Evolutionary conservation across 2,113 vertebrate species (phyloP).

Genomic region (Oxyura jamaicensis): DNA sequence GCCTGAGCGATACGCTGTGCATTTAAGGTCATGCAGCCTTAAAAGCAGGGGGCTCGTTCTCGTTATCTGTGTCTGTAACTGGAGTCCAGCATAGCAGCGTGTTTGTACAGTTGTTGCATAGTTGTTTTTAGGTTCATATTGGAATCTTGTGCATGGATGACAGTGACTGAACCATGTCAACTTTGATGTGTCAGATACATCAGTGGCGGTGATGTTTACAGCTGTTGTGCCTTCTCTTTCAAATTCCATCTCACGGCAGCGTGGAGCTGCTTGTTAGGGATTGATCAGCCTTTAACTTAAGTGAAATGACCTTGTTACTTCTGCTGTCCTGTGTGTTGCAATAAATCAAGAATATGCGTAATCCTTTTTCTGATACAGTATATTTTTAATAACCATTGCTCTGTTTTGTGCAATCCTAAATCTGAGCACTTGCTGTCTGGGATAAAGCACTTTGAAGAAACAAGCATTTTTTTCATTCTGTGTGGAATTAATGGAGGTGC

Average conservation of each 20-base stretch:
- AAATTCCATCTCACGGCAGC: constrained; percentile 53
- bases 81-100: not conserved
- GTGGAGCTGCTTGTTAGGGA: constrained; percentile 17
- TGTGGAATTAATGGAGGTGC: not conserved
- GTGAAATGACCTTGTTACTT: constrained; percentile 59
- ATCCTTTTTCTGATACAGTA: fast-evolving
- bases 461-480: not conserved
- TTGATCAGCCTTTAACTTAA: constrained; percentile 33
- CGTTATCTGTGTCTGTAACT: constrained; percentile 10
- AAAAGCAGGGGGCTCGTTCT: not conserved
- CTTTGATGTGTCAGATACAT: constrained; percentile 68
- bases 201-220: constrained; percentile 67
- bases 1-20: not conserved
- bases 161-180: constrained; percentile 45
- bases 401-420: not conserved
- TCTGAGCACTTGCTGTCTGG: not conserved
- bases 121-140: constrained; percentile 68
- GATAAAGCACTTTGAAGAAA: not conserved
- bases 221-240: constrained; percentile 69
- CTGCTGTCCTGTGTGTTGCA: not conserved
- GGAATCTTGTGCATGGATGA: constrained; percentile 65
- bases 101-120: constrained; percentile 76
- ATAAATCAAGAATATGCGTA: not conserved
- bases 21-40: constrained; percentile 23
- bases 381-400: not conserved